Percentiles rank a stretch among this genome's conserved stretches.
These are phyloP conservation scores for Phenganax stokvisi DNA, from an alignment of 92 coral and sea anemone species.

Conservation along the genomic window DNA sequence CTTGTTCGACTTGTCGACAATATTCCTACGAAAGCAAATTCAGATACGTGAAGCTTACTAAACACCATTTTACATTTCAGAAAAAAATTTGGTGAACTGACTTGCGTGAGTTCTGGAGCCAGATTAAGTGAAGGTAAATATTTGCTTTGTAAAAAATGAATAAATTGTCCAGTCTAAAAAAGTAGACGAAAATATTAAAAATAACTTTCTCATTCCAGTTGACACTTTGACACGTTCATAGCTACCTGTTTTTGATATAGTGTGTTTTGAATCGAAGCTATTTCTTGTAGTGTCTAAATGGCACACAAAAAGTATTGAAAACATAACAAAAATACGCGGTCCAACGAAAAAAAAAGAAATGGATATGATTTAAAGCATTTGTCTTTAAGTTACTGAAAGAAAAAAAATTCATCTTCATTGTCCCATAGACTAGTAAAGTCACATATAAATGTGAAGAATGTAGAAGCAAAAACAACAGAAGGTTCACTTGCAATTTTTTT, in stretches of 20 bases:
- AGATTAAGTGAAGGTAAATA: slow-evolving; percentile 82
- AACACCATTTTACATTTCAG: too few relatives aligned
- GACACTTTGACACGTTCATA: neutral
- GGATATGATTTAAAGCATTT: too few relatives aligned
- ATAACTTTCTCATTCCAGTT: neutral
- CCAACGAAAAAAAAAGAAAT: too few relatives aligned
- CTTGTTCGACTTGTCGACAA: slow-evolving; percentile 74
- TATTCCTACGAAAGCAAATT: slow-evolving; percentile 58
- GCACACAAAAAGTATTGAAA: neutral
- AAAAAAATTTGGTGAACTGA: slow-evolving; percentile 4
- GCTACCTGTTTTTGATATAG: slow-evolving; percentile 85
- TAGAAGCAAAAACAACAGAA: too few relatives aligned
- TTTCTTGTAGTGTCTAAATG: slow-evolving; percentile 81
- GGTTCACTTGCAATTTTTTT: too few relatives aligned
- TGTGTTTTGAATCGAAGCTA: slow-evolving; percentile 71
- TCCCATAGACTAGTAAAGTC: too few relatives aligned
- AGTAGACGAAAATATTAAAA: neutral
- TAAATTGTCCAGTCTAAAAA: slow-evolving; percentile 67
- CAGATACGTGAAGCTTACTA: neutral
- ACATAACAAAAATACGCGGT: neutral
- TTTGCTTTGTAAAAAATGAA: slow-evolving; percentile 64
- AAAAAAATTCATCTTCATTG: too few relatives aligned
- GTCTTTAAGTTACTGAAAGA: too few relatives aligned
- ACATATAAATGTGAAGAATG: too few relatives aligned
- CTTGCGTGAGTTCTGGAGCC: slow-evolving; percentile 80